Conservation (phyloP, 1,140 invertebrate species). For the Calycopis cecrops region DNA sequence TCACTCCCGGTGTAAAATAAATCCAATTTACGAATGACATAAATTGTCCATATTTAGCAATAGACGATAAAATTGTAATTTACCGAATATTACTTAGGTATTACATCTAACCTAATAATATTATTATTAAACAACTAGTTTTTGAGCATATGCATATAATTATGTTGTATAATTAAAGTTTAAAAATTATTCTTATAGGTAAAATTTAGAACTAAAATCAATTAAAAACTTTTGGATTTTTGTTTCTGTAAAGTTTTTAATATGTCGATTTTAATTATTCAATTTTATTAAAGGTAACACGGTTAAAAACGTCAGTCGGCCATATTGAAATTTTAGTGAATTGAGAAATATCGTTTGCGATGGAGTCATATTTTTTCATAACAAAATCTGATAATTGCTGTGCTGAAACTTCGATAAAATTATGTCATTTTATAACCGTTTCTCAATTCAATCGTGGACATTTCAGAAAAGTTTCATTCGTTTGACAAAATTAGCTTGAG, state of each 20-base stretch:
- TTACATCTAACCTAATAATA: too few relatives aligned
- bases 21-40: too few relatives aligned
- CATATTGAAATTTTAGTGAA: conserved; percentile 70
- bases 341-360: conserved; percentile 72
- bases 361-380: conserved; percentile 74
- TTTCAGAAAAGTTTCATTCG: conserved; percentile 67
- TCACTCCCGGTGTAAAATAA: too few relatives aligned
- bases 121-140: too few relatives aligned
- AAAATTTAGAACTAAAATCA: too few relatives aligned
- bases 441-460: conserved; percentile 61
- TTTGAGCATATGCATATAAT: too few relatives aligned
- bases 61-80: too few relatives aligned
- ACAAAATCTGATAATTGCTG: conserved; percentile 65
- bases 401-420: conserved; percentile 67
- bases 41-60: too few relatives aligned
- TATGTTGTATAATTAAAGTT: too few relatives aligned
- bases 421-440: conserved; percentile 66
- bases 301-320: conserved; percentile 32
- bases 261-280: background rate
- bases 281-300: conserved; percentile 34
- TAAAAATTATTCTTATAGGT: too few relatives aligned
- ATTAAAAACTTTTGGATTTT: too few relatives aligned
- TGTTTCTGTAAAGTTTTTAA: background rate
- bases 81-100: too few relatives aligned
- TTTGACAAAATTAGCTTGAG: conserved; percentile 70